Percentiles rank a stretch among this genome's conserved stretches.
Evolutionary conservation across 1,140 invertebrate species (phyloP).

Genomic region (Habropoda laboriosa): DNA sequence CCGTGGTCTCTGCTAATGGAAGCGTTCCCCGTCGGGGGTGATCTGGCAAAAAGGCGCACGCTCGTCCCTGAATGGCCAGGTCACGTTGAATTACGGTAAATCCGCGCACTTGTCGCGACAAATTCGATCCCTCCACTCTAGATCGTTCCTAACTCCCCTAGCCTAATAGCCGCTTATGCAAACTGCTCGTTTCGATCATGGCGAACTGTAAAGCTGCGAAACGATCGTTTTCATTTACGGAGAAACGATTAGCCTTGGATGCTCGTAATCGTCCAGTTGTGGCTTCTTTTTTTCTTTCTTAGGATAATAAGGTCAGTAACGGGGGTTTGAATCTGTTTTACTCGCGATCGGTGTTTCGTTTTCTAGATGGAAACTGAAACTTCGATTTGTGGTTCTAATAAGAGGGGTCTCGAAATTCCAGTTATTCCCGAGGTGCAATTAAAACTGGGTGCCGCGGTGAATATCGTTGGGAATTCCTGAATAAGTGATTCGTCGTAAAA

Average conservation of each 20-base stretch:
- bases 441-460: too few species aligned
- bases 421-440: too few species aligned
- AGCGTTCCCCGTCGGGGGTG: background rate
- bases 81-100: slow-evolving; percentile 60
- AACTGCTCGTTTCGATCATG: background rate
- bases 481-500: background rate
- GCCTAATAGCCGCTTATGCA: background rate
- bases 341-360: too few species aligned
- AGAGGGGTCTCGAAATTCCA: too few species aligned
- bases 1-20: background rate
- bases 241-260: too few species aligned
- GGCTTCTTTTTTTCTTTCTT: too few species aligned
- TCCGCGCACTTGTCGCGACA: slow-evolving; percentile 13
- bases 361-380: background rate
- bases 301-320: background rate
- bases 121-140: slow-evolving; percentile 1
- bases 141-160: background rate
- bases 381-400: too few species aligned
- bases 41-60: slow-evolving; percentile 20
- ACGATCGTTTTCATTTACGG: background rate
- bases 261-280: background rate
- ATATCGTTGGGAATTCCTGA: background rate
- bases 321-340: background rate
- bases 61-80: background rate
- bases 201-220: background rate